Evolutionary conservation across 2,113 vertebrate species (phyloP).

Genomic region (Trichechus manatus): DNA sequence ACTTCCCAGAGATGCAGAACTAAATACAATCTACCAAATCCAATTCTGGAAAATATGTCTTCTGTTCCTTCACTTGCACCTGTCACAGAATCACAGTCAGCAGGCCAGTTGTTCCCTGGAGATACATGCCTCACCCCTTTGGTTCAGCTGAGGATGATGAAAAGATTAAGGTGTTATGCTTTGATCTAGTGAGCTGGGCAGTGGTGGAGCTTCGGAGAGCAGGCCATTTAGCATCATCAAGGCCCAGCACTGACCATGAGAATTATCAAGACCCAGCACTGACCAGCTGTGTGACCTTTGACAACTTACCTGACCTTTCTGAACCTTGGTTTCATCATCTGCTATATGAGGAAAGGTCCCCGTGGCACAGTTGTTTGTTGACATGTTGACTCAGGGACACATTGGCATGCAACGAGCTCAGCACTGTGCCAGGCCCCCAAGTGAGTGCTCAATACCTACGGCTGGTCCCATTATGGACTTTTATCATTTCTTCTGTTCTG

Average conservation of each 20-base stretch:
- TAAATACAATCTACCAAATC: conserved; percentile 66
- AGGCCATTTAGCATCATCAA: background rate
- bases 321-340: background rate
- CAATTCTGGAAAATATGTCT: conserved; percentile 36
- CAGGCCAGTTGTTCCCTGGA: background rate
- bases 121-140: background rate
- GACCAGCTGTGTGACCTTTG: background rate
- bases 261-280: background rate
- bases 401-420: background rate
- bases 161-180: background rate
- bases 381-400: background rate
- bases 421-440: background rate
- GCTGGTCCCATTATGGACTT: background rate
- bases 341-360: background rate
- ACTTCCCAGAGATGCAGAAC: conserved; percentile 57
- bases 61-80: conserved; percentile 32
- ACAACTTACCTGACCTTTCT: background rate
- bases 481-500: background rate
- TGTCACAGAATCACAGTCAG: conserved; percentile 12
- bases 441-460: background rate
- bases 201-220: background rate
- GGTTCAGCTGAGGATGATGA: background rate
- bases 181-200: background rate
- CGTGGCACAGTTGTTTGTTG: background rate
- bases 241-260: background rate